These are phyloP conservation scores for Sarotherodon lohbergeri DNA, from an alignment of 2,113 vertebrate genomes.

Conservation along the genomic window DNA sequence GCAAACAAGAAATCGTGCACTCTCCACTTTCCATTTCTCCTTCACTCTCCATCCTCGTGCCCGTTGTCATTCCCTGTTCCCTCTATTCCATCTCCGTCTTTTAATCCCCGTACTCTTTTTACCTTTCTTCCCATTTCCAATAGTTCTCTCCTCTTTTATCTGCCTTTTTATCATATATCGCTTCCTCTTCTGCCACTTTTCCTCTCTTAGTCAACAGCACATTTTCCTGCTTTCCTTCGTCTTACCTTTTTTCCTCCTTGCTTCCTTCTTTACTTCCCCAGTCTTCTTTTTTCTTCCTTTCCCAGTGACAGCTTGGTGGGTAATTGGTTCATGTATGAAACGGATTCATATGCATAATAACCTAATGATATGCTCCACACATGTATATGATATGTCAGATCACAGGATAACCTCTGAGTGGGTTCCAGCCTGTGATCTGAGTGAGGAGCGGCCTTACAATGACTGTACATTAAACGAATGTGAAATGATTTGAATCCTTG, in stretches of 20 bases:
- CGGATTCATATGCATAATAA: slow-evolving; percentile 10
- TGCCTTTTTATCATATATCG: not conserved
- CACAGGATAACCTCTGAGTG: not conserved
- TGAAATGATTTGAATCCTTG: not conserved
- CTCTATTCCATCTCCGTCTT: not conserved
- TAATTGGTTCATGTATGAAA: slow-evolving; percentile 22
- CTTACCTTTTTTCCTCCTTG: not conserved
- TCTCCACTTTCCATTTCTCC: not conserved
- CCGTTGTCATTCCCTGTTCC: not conserved
- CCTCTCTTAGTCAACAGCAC: not conserved
- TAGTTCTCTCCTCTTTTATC: not conserved
- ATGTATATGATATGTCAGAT: not conserved
- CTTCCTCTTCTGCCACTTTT: not conserved
- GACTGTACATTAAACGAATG: not conserved
- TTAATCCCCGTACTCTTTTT: not conserved
- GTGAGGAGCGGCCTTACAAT: not conserved
- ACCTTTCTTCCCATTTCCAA: not conserved
- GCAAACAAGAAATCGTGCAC: not conserved
- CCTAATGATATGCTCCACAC: not conserved
- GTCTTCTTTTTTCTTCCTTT: not conserved
- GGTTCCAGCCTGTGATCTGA: not conserved
- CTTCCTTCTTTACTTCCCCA: not conserved
- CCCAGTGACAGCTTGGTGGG: not conserved
- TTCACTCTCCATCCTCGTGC: not conserved
- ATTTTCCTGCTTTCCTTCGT: not conserved